Base-by-base conservation (phyloP, 2,113 vertebrate species). In the Suricata suricatta region DNA sequence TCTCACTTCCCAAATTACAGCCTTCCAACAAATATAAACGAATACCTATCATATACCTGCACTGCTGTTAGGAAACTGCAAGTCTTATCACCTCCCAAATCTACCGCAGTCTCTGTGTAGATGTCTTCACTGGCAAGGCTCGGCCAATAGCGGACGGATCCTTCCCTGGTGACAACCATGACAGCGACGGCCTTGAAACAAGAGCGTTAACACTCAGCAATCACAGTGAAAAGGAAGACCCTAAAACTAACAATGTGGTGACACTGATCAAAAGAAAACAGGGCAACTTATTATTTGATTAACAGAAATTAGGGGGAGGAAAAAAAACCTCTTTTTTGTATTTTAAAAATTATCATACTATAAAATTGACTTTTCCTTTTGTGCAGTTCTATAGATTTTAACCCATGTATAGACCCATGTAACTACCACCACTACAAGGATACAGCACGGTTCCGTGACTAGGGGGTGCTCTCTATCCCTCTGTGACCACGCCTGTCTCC, bases 61-160 rank as follows among this genome's bases (percentile, higher is more conserved):
- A 99, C 99, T 77, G 99, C 98, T 64, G 99, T 99, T 9, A 99
- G 98, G 94, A 99, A 99, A 97, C 98, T 99, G 98, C 99, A 99
- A 14, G 99, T 97, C 89, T 98, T 98, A 38, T 98, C 98, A 1
- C 99, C 99, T 92, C 99, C 99, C 66, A 99, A 98, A 88, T 99
- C 99, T 54, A 99, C 94, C 3, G 91, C 97, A 0, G 98, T 98
- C 94, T 99, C 99, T 0, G 94, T 98, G 95, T 99, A 99, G 71
- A 98, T 99, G 27, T 99, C 99, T 88, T 99, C 99, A 15, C 99
- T 99, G 0, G 99, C 98, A 88, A 99, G 97, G 44, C 98, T 99
- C 93, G 99, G 99, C 99, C 99, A 99, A 94, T 99, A 99, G 35
- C 99, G 99, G 68, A 99, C 97, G 0, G 98, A 98, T 35, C 99